Evolutionary conservation across 1,140 invertebrate species (phyloP).

Genomic region (Drosophila ficusphila): DNA sequence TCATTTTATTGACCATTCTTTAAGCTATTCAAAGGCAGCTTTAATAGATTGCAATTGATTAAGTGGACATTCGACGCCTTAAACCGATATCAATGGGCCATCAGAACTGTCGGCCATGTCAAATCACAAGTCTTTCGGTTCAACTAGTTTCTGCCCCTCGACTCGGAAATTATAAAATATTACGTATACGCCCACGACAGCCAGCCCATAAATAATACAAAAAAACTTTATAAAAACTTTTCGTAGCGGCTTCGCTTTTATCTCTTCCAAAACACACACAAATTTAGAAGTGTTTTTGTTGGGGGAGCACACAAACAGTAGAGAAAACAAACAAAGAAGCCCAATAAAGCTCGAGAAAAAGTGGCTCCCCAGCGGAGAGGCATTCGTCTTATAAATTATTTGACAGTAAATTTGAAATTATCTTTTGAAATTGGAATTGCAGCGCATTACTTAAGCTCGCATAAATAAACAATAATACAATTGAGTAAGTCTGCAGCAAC

Average conservation of each 20-base stretch:
- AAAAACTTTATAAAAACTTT: constrained; percentile 66
- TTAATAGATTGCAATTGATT: constrained; percentile 22
- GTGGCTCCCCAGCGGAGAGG: constrained; percentile 16
- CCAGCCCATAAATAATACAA: constrained; percentile 52
- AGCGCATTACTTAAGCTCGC: constrained; percentile 76
- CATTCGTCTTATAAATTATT: constrained; percentile 71
- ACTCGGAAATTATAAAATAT: constrained; percentile 66
- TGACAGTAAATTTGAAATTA: constrained; percentile 74
- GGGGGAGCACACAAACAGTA: constrained; percentile 31
- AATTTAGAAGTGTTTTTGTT: constrained; percentile 38
- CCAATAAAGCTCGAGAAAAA: constrained; percentile 46
- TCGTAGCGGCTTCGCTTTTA: constrained; percentile 62
- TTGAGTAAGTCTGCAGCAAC: constrained; percentile 67
- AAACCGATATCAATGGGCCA: constrained; percentile 27
- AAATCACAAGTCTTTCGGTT: constrained; percentile 35
- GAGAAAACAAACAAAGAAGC: constrained; percentile 43
- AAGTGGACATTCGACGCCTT: constrained; percentile 28
- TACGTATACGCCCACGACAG: constrained; percentile 71
- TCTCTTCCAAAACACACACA: constrained; percentile 48
- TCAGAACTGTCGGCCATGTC: constrained; percentile 15
- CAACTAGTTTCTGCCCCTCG: constrained; percentile 32
- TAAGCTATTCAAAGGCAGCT: not conserved
- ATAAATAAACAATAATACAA: constrained; percentile 81
- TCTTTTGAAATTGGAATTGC: constrained; percentile 70
- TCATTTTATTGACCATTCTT: not conserved